Percentiles rank a stretch among this genome's conserved stretches.
phyloP scores from a whole-genome alignment of 2,797 vertebrate species.

The Poecilia picta region DNA sequence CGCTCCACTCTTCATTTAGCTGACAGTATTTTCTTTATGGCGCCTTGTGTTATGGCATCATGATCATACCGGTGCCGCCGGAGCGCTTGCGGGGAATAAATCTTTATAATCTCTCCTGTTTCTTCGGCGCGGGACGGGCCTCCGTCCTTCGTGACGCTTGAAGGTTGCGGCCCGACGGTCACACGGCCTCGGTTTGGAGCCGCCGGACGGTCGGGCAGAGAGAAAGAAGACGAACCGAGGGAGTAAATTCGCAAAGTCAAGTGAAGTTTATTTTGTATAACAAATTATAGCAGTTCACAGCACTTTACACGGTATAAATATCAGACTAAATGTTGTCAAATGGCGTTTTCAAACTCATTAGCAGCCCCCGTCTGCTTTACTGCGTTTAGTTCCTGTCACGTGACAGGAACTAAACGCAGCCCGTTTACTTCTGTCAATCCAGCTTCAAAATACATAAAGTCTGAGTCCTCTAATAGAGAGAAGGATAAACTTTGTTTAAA shows the following conservation, averaged over 20 bases:
- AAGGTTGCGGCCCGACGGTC: constrained; percentile 55
- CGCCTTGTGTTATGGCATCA: constrained; percentile 75
- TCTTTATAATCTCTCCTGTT: constrained; percentile 53
- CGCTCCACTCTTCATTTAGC: constrained; percentile 70
- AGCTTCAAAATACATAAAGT: too few relatives aligned
- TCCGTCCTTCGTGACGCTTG: constrained; percentile 26
- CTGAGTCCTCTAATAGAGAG: too few relatives aligned
- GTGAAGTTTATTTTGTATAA: too few relatives aligned
- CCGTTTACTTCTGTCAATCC: too few relatives aligned
- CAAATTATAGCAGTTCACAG: too few relatives aligned
- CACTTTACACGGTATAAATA: too few relatives aligned
- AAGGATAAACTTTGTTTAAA: too few relatives aligned
- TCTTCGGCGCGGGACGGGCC: constrained; percentile 15
- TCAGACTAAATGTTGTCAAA: too few relatives aligned
- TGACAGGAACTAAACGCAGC: too few relatives aligned
- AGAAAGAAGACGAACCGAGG: neutral
- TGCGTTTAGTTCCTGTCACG: too few relatives aligned
- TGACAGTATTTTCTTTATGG: constrained; percentile 76
- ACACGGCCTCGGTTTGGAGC: constrained; percentile 43
- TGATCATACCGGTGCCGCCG: constrained; percentile 58
- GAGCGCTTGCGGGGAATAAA: constrained; percentile 56
- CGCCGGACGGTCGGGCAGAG: constrained; percentile 1
- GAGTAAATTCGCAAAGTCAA: neutral
- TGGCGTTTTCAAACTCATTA: too few relatives aligned
- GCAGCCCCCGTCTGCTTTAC: too few relatives aligned